A percentile compares a stretch with the other conserved stretches of the same genome.
Conservation (phyloP, 2,113 vertebrate genomes). For the Sebastes fasciatus region DNA sequence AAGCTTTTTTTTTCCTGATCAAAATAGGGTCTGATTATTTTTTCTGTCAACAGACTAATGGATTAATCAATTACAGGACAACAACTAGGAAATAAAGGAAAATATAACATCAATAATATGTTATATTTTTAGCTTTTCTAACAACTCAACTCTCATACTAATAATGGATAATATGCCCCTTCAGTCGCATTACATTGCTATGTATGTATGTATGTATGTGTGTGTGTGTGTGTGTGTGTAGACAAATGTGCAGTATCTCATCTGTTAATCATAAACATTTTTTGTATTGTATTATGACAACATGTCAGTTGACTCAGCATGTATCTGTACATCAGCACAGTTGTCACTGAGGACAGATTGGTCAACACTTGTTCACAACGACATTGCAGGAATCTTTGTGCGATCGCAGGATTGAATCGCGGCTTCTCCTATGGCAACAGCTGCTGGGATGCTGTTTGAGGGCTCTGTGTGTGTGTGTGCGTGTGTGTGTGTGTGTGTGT, state of each 20-base stretch:
- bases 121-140: background rate
- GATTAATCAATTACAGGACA: background rate
- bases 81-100: background rate
- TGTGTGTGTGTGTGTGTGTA: background rate
- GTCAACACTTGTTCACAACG: slow-evolving; percentile 45
- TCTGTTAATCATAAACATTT: background rate
- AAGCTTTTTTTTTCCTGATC: background rate
- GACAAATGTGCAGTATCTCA: slow-evolving; percentile 13
- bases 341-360: slow-evolving; percentile 31
- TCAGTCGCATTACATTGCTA: background rate
- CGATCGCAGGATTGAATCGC: slow-evolving; percentile 27
- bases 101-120: background rate
- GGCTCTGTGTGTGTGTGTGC: slow-evolving; percentile 39
- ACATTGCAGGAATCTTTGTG: slow-evolving; percentile 48
- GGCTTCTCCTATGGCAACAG: slow-evolving; percentile 54
- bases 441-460: slow-evolving; percentile 54
- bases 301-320: slow-evolving; percentile 26
- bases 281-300: slow-evolving; percentile 7
- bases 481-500: slow-evolving; percentile 22
- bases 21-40: background rate
- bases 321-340: slow-evolving; percentile 37
- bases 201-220: background rate
- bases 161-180: background rate
- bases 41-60: background rate
- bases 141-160: background rate